These are phyloP conservation scores for Euwallacea fornicatus DNA, from an alignment of 1,140 invertebrate genomes.

Conservation along the genomic window DNA sequence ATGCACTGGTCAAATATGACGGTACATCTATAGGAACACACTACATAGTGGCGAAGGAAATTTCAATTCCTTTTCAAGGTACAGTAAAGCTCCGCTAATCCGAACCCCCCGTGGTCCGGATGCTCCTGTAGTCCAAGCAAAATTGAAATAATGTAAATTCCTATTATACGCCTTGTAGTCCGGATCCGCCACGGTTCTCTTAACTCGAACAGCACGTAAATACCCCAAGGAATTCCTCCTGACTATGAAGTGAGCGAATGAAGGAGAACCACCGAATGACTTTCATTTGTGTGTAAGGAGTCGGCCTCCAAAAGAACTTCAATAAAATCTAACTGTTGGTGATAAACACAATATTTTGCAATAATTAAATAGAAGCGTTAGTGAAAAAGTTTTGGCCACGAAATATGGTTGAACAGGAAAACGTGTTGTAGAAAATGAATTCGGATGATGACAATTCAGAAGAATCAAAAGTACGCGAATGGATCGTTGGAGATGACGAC, in stretches of 20 bases:
- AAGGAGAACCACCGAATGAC: not conserved
- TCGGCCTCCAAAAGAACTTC: not conserved
- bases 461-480: no score
- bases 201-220: not conserved
- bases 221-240: not conserved
- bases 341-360: no score
- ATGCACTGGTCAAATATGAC: no score
- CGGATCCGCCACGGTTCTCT: not conserved
- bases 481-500: no score
- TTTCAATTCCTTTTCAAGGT: no score
- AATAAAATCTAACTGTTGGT: not conserved
- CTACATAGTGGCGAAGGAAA: no score
- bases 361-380: no score
- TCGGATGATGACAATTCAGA: no score
- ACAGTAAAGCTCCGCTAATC: slow-evolving; percentile 1
- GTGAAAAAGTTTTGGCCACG: no score
- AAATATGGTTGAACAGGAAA: no score
- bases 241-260: not conserved
- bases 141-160: not conserved
- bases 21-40: no score
- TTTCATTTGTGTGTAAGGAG: not conserved
- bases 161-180: not conserved
- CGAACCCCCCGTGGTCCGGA: not conserved
- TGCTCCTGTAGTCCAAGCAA: not conserved
- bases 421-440: no score